These are phyloP conservation scores for Atopsyche davidsoni DNA, from an alignment of 1,140 invertebrate genomes.

Conservation along the genomic window DNA sequence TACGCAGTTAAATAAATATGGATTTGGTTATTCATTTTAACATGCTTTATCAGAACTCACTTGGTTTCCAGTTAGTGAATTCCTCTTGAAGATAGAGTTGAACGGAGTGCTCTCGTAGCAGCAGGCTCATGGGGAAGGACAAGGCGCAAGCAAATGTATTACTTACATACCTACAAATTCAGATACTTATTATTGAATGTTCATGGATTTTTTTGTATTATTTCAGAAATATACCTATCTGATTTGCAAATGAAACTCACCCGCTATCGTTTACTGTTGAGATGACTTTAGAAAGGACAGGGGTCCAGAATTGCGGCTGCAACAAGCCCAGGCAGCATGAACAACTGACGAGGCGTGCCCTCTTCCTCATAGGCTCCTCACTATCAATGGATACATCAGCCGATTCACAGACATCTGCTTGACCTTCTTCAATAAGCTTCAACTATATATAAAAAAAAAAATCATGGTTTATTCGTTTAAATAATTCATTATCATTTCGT, in stretches of 20 bases:
- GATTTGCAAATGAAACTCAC: slow-evolving; percentile 27
- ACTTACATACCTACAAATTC: slow-evolving; percentile 38
- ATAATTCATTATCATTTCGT: not conserved
- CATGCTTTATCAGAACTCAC: slow-evolving; percentile 2
- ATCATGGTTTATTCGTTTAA: not conserved
- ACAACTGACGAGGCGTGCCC: slow-evolving; percentile 33
- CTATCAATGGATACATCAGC: slow-evolving; percentile 1
- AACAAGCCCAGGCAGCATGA: slow-evolving; percentile 39
- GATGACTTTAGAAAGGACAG: slow-evolving; percentile 33
- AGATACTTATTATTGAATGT: not conserved
- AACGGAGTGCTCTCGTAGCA: slow-evolving; percentile 38
- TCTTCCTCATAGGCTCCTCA: slow-evolving; percentile 33
- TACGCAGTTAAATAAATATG: not conserved
- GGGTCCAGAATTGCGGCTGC: slow-evolving; percentile 37
- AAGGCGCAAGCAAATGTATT: slow-evolving; percentile 39
- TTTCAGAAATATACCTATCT: slow-evolving; percentile 1
- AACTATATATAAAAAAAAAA: not conserved
- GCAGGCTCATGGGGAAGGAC: slow-evolving; percentile 36
- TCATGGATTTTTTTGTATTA: not conserved
- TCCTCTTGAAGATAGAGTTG: slow-evolving; percentile 31
- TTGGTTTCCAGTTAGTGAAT: slow-evolving; percentile 32
- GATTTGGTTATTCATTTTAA: not conserved
- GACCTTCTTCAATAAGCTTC: not conserved
- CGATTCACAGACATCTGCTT: not conserved
- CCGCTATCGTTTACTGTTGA: slow-evolving; percentile 36